phyloP scores from a whole-genome alignment of 2,113 vertebrate genomes.

The Rana temporaria region DNA sequence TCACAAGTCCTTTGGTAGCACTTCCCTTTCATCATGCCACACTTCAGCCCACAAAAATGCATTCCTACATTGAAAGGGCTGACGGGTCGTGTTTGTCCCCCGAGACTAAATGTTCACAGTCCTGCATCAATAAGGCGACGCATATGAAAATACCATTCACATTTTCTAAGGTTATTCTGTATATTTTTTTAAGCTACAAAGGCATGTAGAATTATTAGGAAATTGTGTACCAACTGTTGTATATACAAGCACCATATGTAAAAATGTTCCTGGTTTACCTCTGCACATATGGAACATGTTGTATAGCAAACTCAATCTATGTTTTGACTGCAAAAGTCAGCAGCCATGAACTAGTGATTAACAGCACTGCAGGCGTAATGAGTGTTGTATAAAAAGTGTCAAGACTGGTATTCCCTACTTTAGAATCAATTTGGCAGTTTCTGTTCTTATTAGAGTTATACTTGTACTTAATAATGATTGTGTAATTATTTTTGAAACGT shows the following conservation, averaged over 20 bases:
- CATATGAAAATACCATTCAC: neutral
- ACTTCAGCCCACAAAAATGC: no score
- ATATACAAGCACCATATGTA: constrained; percentile 30
- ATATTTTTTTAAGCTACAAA: neutral
- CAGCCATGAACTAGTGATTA: constrained; percentile 15
- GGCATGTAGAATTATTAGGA: constrained; percentile 27
- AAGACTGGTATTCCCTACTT: neutral
- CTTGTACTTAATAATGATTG: no score
- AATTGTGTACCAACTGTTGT: constrained; percentile 24
- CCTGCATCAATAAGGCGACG: no score
- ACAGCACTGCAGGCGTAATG: neutral
- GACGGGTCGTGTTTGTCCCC: no score
- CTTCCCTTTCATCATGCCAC: no score
- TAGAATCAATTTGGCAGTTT: no score
- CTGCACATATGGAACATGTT: constrained; percentile 24
- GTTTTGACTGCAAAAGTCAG: constrained; percentile 47
- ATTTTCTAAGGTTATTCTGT: neutral
- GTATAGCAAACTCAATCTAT: constrained; percentile 23
- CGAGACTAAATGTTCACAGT: no score
- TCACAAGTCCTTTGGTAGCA: no score
- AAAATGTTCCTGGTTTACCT: constrained; percentile 20
- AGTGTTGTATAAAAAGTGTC: neutral
- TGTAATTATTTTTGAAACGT: no score
- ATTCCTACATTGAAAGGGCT: no score
- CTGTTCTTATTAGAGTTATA: no score